Percentiles rank a stretch among this genome's conserved stretches.
Conservation (phyloP, 2,113 vertebrate species). For the Pleuronectes platessa region DNA sequence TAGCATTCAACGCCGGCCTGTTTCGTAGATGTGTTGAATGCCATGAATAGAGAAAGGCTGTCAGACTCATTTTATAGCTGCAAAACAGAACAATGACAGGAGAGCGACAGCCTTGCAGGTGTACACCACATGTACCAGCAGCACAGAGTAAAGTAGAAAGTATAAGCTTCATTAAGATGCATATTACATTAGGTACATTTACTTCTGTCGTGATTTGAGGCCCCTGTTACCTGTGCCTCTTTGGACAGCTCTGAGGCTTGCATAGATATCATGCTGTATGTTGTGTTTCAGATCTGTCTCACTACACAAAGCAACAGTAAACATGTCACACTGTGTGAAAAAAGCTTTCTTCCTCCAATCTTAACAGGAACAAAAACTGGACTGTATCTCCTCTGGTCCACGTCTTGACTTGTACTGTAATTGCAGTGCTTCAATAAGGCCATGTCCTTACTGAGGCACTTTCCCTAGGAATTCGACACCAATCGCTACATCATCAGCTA, state of each 20-base stretch:
- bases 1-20: conserved; percentile 40
- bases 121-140: conserved; percentile 50
- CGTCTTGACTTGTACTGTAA: no score
- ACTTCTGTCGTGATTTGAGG: background rate
- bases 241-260: background rate
- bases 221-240: background rate
- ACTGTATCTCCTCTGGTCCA: background rate
- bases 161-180: conserved; percentile 11
- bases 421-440: no score
- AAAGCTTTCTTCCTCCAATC: background rate
- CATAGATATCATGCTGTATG: background rate
- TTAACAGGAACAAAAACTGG: background rate
- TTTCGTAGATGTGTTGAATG: conserved; percentile 50
- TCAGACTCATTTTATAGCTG: conserved; percentile 50
- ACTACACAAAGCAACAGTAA: background rate
- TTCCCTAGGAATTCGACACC: no score
- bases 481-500: no score
- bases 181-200: background rate
- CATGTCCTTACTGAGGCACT: no score
- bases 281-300: background rate
- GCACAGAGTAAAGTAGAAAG: conserved; percentile 26
- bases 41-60: conserved; percentile 39
- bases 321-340: background rate
- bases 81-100: conserved; percentile 48
- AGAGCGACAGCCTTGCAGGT: conserved; percentile 40